phyloP scores from a whole-genome alignment of 2,888 invertebrate species.

The Hecatera dysodea region DNA sequence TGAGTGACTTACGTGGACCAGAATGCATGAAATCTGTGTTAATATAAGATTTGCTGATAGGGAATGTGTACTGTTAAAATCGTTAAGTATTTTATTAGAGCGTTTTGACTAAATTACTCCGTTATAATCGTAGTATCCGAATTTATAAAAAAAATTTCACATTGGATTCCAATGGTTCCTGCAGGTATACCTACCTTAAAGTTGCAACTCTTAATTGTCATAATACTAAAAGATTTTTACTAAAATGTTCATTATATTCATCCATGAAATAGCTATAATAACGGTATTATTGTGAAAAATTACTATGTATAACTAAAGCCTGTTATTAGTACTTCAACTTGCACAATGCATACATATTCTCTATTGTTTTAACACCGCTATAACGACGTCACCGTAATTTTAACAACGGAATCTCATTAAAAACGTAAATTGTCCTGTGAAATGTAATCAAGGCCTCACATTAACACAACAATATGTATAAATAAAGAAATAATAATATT shows the following conservation, averaged over 20 bases:
- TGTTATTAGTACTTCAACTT: slow-evolving; percentile 29
- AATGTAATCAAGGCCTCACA: slow-evolving; percentile 59
- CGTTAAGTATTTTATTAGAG: slow-evolving; percentile 31
- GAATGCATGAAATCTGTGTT: slow-evolving; percentile 28
- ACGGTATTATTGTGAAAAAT: slow-evolving; percentile 47
- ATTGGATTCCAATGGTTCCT: not conserved
- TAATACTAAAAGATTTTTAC: not conserved
- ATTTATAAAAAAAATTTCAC: slow-evolving; percentile 8
- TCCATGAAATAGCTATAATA: slow-evolving; percentile 36
- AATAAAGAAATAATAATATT: slow-evolving; percentile 39
- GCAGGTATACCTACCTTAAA: not conserved
- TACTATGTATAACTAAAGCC: slow-evolving; percentile 25
- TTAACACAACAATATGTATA: slow-evolving; percentile 48
- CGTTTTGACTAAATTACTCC: slow-evolving; percentile 8
- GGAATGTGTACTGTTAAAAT: slow-evolving; percentile 37
- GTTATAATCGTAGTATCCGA: slow-evolving; percentile 14
- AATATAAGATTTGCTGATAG: slow-evolving; percentile 19
- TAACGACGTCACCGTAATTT: slow-evolving; percentile 39
- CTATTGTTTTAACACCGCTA: slow-evolving; percentile 51
- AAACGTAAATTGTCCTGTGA: slow-evolving; percentile 44
- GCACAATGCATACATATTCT: slow-evolving; percentile 48
- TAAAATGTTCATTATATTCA: slow-evolving; percentile 7
- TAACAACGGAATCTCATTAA: slow-evolving; percentile 65
- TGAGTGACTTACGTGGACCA: slow-evolving; percentile 40
- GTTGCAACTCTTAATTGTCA: slow-evolving; percentile 11